Evolutionary conservation across 1,140 invertebrate species (phyloP), one percentile per base, ranked within the genome.

Genomic region (Saxidomus purpurata): DNA sequence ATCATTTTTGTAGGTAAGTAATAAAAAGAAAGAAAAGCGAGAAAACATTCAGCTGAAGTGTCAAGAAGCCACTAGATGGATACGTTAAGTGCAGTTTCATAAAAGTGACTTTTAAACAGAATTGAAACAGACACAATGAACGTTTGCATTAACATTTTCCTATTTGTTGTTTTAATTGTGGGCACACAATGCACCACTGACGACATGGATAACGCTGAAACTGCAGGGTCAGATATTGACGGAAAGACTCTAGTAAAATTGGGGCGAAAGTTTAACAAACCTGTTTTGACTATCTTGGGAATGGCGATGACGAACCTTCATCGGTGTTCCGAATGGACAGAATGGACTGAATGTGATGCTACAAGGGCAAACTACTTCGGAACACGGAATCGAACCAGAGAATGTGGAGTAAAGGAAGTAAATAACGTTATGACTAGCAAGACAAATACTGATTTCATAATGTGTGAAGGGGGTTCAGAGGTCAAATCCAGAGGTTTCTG

Each of bases 231-330:
- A 36, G 31, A 34, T 52, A 71, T 71, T 17, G 34, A 38, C 25
- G 34, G 67, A 2, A 2, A 36, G 11, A 22, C 67, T 6, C n/a
- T 79, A 17, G 36, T 79, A 1, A 22, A 52, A 34, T 4, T 79
- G 15, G 76, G 76, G 2, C 31, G 49, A 36, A 49, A 47, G 19
- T 19, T 79, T 15, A 34, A 79, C 28, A 79, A 55, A 79, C 76
- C 76, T 4, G 36, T 79, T 13, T 47, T 79, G 9, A 79, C 76
- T 19, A 11, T 79, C 4, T 31, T 79, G 1, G 76, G 76, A 31
- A 79, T 79, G 76, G 76, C 49, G 17, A 79, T 79, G 8, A 13
- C 8, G 19, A 79, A 79, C 28, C 49, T 79, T 34, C 47, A 79
- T 55, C 19, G 28, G 28, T 79, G 76, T 36, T 36, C 31, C 22